Base-by-base conservation (phyloP, 2,113 vertebrate species). In the Siphamia tubifer region DNA sequence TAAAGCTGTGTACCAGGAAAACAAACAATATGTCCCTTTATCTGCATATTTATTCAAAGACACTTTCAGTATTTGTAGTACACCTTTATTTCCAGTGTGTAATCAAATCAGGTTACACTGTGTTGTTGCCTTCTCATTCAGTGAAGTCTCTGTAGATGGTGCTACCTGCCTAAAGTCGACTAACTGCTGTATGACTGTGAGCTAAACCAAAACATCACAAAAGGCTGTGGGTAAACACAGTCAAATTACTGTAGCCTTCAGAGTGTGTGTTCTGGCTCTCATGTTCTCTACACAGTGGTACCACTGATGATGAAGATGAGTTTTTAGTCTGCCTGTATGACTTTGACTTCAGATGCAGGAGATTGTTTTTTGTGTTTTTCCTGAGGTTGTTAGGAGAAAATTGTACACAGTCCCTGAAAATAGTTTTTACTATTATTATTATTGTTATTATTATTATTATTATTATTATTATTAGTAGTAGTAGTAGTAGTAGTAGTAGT, bases 261-360 rank as follows among this genome's bases (percentile, higher is more conserved):
- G 53, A 13, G 45, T 57, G 44, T 68, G 35, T 65, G 43, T 65
- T 67, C 44, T 65, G 44, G 32, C 54, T 69, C 69, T 27, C 70
- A 49, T 63, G 56, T 64, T 31, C 17, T 35, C 13, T 12, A 35
- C 16, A 27, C n/a, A 54, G 42, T 58, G 52, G 20, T 31, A 48
- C 40, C 65, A 21, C 35, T 32, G 28, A 48, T 42, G 38, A 45
- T 38, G 24, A 35, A 62, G 20, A 49, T 27, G 23, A 40, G 34
- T 19, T 47, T 45, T 44, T 47, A 24, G 64, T 45, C 10, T 47
- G 3, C 16, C 36, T 36, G 15, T 15, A 24, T 35, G 31, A 11
- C 5, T 42, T 27, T 49, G 34, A 32, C 12, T 55, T 42, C 40
- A 2, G 44, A 11, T 63, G 8, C 5, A 10, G 19, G 45, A 16